Evolutionary conservation across 1,140 invertebrate genomes (phyloP), one percentile per base, ranked within the genome.

Genomic region (Lasioglossum albipes): DNA sequence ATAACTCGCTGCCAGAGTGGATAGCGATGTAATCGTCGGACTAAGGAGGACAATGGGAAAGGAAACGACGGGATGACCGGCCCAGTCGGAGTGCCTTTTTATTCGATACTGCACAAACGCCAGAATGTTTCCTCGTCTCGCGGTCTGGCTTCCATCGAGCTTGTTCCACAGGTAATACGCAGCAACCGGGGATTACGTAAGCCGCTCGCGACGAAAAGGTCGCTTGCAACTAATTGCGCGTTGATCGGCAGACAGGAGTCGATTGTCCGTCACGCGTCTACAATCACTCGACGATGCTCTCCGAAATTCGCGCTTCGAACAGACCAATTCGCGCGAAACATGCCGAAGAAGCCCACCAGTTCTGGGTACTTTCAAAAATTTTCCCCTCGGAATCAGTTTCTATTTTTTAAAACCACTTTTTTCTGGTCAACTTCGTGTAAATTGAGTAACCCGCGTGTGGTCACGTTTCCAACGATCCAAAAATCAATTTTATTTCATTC

Each of bases 31-130:
- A 42, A 54, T 45, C 49, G 66, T 42, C 31, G 9, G 41, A 22
- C 27, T 9, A 42, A 78, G 20, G 7, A 52, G 16, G 16, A 79
- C 70, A 74, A 79, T 74, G 42, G 75, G 27, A 41, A 57, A 73
- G 70, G 62, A 79, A 79, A 65, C 36, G 16, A 13, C 12, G 54
- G 42, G 20, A 76, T 31, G 36, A 12, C 42, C 42, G 66, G n/a
- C n/a, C n/a, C 41, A 0, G 52, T 16, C 52, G 16, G 57, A 7
- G 22, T 68, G 16, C n/a, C 64, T 74, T 74, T 54, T 49, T 49
- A 49, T 49, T 49, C 10, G 45, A 49, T 54, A 42, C 36, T 36
- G 36, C 3, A 36, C 59, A 18, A 65, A 42, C 69, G 49, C 27
- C 41, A 49, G 72, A 79, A 66, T 74, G 70, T 52, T 45, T 73